A percentile compares a stretch with the other conserved stretches of the same genome.
phyloP scores from a whole-genome alignment of 2,113 vertebrate species.

The Falco punctatus region DNA sequence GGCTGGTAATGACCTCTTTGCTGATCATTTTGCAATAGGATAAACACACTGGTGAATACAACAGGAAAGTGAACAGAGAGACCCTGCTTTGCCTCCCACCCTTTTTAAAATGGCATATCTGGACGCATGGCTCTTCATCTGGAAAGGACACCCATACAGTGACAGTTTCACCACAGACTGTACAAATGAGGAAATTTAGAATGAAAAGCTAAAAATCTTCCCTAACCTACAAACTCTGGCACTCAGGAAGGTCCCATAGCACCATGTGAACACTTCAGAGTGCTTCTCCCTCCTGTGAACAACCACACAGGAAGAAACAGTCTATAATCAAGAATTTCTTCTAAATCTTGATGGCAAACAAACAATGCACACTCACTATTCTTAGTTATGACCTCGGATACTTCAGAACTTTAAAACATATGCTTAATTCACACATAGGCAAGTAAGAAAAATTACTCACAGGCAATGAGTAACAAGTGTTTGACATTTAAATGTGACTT shows the following conservation, averaged over 20 bases:
- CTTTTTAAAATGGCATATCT: neutral
- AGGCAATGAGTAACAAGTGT: slow-evolving; percentile 43
- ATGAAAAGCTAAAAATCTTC: neutral
- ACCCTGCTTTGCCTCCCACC: neutral
- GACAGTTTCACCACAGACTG: neutral
- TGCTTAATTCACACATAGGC: slow-evolving; percentile 11
- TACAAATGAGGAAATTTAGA: neutral
- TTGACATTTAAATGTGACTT: slow-evolving; percentile 56
- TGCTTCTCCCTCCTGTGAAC: neutral
- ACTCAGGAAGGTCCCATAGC: neutral
- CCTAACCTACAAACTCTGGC: neutral
- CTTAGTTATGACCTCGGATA: slow-evolving; percentile 23
- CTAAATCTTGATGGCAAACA: neutral
- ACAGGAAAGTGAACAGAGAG: neutral
- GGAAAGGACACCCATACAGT: neutral
- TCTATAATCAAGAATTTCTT: neutral
- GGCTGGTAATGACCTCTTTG: neutral
- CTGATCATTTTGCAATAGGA: neutral
- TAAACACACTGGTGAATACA: neutral
- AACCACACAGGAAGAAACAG: neutral
- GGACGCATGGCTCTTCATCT: neutral
- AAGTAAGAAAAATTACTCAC: slow-evolving; percentile 39
- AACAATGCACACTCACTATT: neutral
- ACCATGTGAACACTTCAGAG: neutral
- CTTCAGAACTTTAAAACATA: slow-evolving; percentile 28